These are phyloP conservation scores for Drosophila bipectinata DNA, from an alignment of 1,140 invertebrate genomes.

Conservation along the genomic window DNA sequence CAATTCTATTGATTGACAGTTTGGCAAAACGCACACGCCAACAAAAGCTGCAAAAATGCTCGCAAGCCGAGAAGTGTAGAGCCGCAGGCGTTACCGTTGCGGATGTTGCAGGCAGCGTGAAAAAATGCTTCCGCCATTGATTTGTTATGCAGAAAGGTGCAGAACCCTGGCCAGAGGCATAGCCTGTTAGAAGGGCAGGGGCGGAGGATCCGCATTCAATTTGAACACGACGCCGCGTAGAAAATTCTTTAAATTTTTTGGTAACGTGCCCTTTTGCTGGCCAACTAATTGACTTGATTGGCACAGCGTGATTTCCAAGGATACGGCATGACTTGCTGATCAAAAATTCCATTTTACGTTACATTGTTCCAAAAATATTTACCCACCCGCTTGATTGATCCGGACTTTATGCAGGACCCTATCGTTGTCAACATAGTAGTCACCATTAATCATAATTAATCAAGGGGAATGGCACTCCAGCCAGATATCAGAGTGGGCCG, in stretches of 20 bases:
- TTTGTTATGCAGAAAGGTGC: constrained; percentile 80
- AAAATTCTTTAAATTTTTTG: constrained; percentile 56
- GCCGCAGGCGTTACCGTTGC: constrained; percentile 76
- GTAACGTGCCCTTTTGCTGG: constrained; percentile 2
- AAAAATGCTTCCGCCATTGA: constrained; percentile 48
- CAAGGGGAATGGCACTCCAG: constrained; percentile 24
- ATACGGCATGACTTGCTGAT: constrained; percentile 18
- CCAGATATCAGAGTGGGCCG: constrained; percentile 1
- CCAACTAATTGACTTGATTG: constrained; percentile 75
- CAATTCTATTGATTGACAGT: constrained; percentile 83
- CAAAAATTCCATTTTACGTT: constrained; percentile 1
- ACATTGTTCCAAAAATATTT: constrained; percentile 13
- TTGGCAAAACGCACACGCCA: constrained; percentile 75
- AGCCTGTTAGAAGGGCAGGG: constrained; percentile 11
- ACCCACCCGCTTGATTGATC: constrained; percentile 37
- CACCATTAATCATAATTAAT: constrained; percentile 73
- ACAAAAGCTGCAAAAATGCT: constrained; percentile 33
- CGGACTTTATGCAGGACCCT: constrained; percentile 1
- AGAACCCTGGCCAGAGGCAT: constrained; percentile 57
- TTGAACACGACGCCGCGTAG: constrained; percentile 27
- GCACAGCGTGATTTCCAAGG: constrained; percentile 52
- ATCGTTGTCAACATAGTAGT: constrained; percentile 34
- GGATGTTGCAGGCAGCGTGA: constrained; percentile 55
- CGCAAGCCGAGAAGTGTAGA: constrained; percentile 52
- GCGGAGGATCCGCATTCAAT: constrained; percentile 14